Evolutionary conservation across 1,140 invertebrate species (phyloP).

Genomic region (Nephila pilipes): DNA sequence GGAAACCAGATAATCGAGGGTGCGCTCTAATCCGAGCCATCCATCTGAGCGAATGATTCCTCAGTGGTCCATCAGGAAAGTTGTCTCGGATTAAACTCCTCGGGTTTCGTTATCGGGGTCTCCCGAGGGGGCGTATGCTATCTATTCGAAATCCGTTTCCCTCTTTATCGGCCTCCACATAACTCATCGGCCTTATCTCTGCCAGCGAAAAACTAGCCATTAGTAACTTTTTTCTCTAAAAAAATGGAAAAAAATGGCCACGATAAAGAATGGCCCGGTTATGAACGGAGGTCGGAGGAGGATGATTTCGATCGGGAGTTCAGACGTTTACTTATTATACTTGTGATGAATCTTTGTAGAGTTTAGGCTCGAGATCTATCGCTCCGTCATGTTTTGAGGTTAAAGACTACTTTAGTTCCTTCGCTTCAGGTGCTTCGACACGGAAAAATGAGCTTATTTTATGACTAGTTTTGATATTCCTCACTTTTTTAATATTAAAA

Average conservation of each 20-base stretch:
- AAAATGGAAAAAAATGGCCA: neutral
- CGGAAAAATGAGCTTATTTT: too few species aligned
- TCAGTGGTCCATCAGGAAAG: neutral
- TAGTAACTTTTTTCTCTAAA: neutral
- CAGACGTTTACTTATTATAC: neutral
- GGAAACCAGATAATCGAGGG: neutral
- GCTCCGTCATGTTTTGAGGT: too few species aligned
- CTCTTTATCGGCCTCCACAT: neutral
- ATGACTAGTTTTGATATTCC: too few species aligned
- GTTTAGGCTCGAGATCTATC: too few species aligned
- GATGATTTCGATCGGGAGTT: slow-evolving; percentile 2
- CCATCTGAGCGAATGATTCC: neutral
- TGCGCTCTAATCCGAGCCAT: neutral
- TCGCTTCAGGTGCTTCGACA: too few species aligned
- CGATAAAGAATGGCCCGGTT: neutral
- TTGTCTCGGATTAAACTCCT: neutral
- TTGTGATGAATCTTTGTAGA: too few species aligned
- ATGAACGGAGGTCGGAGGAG: neutral
- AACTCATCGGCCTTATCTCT: slow-evolving; percentile 7
- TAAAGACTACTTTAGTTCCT: too few species aligned
- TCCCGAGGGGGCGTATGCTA: neutral
- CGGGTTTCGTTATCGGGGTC: neutral
- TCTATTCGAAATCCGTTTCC: neutral
- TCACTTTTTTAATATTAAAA: too few species aligned
- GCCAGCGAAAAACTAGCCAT: slow-evolving; percentile 9